Conservation (phyloP, 2,113 vertebrate genomes). For the Callopanchax toddi region DNA sequence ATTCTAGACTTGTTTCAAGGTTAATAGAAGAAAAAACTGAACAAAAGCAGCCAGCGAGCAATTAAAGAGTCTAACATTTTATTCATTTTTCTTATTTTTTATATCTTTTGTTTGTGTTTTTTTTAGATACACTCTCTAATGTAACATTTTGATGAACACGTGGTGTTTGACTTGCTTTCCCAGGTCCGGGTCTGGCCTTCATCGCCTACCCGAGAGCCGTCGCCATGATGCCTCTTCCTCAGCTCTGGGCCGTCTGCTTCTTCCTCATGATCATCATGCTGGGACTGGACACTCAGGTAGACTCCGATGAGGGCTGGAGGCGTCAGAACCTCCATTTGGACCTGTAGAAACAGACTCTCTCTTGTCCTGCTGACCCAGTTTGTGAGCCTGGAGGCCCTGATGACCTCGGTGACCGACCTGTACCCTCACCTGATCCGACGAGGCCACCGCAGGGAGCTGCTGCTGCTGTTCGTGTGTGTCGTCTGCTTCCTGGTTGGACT, state of each 20-base stretch:
- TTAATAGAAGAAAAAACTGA: no score
- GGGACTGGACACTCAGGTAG: constrained; percentile 86
- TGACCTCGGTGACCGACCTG: constrained; percentile 88
- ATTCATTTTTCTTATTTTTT: no score
- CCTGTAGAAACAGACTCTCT: no score
- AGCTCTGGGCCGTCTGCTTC: constrained; percentile 92
- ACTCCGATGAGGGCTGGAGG: neutral
- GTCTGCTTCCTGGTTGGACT: constrained; percentile 87
- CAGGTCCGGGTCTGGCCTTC: constrained; percentile 93
- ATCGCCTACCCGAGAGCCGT: constrained; percentile 91
- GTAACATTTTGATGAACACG: no score
- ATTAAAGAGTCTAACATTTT: no score
- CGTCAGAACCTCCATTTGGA: no score
- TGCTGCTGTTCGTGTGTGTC: constrained; percentile 83
- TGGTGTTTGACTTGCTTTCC: neutral
- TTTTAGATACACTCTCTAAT: no score
- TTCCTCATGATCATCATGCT: constrained; percentile 96
- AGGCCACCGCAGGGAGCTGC: constrained; percentile 83
- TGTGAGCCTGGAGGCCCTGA: constrained; percentile 91
- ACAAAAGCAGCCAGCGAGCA: no score
- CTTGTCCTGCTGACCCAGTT: constrained; percentile 77
- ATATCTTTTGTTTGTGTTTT: no score
- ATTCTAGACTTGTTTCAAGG: no score
- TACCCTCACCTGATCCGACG: constrained; percentile 84
- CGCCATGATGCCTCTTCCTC: constrained; percentile 91